Conservation (phyloP, 2,797 vertebrate species). For the Heterohyrax brucei region DNA sequence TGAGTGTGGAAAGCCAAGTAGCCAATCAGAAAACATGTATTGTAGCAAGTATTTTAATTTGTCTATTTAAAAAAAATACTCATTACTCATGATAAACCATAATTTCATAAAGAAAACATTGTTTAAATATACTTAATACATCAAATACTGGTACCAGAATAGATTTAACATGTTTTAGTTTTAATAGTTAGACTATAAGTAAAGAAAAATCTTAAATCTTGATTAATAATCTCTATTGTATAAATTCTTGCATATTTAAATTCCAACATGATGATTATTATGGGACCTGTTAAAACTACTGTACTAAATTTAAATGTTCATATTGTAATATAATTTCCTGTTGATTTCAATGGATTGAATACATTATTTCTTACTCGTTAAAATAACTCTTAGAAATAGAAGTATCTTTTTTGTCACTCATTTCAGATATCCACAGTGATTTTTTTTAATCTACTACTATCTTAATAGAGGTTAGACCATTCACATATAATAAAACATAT, state of each 20-base stretch:
- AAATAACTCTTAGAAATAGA: constrained; percentile 27
- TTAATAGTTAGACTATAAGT: neutral
- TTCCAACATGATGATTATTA: neutral
- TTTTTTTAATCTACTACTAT: neutral
- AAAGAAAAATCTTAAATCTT: neutral
- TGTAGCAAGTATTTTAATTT: neutral
- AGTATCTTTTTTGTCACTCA: constrained; percentile 27
- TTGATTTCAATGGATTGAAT: neutral
- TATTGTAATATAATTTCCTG: neutral
- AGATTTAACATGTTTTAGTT: neutral
- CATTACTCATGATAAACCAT: neutral
- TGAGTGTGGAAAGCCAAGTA: neutral
- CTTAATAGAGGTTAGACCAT: neutral
- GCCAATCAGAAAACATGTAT: neutral
- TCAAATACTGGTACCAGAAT: neutral
- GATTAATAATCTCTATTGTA: neutral
- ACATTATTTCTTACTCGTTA: neutral
- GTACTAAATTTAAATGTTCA: neutral
- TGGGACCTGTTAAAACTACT: neutral
- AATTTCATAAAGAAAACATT: neutral
- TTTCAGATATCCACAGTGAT: neutral
- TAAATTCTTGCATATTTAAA: neutral
- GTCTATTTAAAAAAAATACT: constrained; percentile 16
- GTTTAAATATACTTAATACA: constrained; percentile 30
- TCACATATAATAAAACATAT: neutral